Evolutionary conservation across 2,888 invertebrate genomes (phyloP), one percentile per base, ranked within the genome.

Genomic region (Tetanocera ferruginea): DNA sequence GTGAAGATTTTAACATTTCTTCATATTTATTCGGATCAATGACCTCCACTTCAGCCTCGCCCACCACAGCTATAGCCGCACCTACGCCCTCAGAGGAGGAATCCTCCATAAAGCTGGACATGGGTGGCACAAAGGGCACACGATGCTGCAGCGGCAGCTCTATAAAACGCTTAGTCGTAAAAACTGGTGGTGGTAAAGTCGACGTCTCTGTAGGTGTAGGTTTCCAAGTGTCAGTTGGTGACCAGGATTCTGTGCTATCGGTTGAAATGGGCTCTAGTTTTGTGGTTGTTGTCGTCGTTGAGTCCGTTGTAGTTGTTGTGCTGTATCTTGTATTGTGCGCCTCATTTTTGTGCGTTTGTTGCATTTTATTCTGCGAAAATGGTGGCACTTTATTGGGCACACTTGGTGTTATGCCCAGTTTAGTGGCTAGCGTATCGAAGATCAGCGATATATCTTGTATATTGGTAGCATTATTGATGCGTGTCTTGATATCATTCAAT

Each of bases 371-470:
- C 43, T 88, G 87, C 0, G 88, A 87, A 76, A 89, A 89, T 3
- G 90, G 89, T 2, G 90, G 90, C 55, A 87, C 82, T 76, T 90
- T 90, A 0, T 86, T 87, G 1, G 86, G 84, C 1, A 86, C 86
- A 76, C 85, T 89, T 17, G 89, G 86, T 17, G 88, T 88, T 73
- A 89, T 89, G 79, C 89, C 91, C 80, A 92, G 83, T 81, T 91
- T 92, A 67, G 92, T 92, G 4, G 93, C 91, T 79, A 93, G 91
- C 72, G 91, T 92, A 82, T 93, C 93, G 79, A 94, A 93, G 66
- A 94, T 92, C 51, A 93, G 90, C 0, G 94, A 93, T 77, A 94
- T 91, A 85, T 94, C 93, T 83, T 91, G 91, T 81, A 93, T 89
- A 70, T 88, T 88, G 49, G 86, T 88, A 78, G 91, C 90, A 85